Evolutionary conservation across 2,113 vertebrate species (phyloP), one percentile per base, ranked within the genome.

Genomic region (Genyomyrus donnyi): DNA sequence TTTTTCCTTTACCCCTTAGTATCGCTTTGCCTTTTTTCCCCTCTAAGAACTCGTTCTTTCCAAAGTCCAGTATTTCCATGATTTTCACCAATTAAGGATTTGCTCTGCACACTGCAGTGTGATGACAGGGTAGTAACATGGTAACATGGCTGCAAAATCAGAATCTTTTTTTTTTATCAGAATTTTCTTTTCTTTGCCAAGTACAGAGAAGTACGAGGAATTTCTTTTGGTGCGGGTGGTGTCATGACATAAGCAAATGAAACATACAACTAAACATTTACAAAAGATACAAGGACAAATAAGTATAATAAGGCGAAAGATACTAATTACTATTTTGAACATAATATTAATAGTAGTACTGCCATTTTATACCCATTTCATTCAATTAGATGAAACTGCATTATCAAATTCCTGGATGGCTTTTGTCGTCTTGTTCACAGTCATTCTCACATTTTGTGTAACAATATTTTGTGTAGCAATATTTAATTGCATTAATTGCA

Each of bases 401-500:
- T 66, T 15, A 80, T 80, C 35, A 19, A 19, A 80, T 80, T 35
- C 13, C 13, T 17, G 31, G 35, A 42, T 80, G 35, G 11, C 5
- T 39, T 17, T 80, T 80, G 74, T 5, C 19, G 13, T 42, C 74
- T 35, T 19, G 15, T 80, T 80, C 74, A 2, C 27, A 56, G 19
- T 21, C 53, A 53, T 74, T 35, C n/a, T 80, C 31, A 70, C 62
- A 17, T 80, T 42, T 80, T 80, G 74, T 80, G 39, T 80, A 19
- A 80, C 35, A 19, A 3, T 35, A 77, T 66, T 66, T 27, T 66
- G n/a, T 77, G 5, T 11, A 17, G 5, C 35, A 77, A 19, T 35
- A 42, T 42, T 80, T 80, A 77, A 77, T 19, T 17, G 31, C 39
- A 39, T 35, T 50, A 87, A 91, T 90, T 35, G 89, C 3, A 89